A percentile compares a stretch with the other conserved stretches of the same genome.
Evolutionary conservation across 64 coral and sea anemone genomes (phyloP).

Genomic region (Porites australiensis): DNA sequence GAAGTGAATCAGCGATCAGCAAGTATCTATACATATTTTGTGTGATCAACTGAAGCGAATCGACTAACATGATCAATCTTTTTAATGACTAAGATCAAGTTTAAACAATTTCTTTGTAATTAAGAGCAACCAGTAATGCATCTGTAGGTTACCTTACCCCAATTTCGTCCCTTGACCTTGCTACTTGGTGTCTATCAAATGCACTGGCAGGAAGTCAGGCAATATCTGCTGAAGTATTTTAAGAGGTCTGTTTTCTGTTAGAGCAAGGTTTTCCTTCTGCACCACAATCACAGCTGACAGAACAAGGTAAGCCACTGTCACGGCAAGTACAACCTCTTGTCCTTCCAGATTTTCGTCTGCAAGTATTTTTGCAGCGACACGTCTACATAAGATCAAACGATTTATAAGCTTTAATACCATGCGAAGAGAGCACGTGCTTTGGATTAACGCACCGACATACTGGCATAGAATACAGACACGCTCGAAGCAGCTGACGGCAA

Average conservation of each 20-base stretch:
- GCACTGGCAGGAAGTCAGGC: neutral
- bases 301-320: slow-evolving; percentile 7
- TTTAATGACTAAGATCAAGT: too few species aligned
- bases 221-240: neutral
- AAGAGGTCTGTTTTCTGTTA: neutral
- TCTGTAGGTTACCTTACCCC: neutral
- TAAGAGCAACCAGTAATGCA: too few species aligned
- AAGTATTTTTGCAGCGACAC: slow-evolving; percentile 1
- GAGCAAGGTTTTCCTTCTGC: neutral
- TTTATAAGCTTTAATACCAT: too few species aligned
- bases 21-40: too few species aligned
- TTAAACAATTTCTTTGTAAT: too few species aligned
- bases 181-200: neutral
- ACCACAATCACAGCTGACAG: slow-evolving; percentile 15
- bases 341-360: slow-evolving; percentile 10
- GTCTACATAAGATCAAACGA: neutral
- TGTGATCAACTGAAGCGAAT: too few species aligned
- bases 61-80: too few species aligned
- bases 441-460: too few species aligned
- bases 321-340: slow-evolving; percentile 28
- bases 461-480: too few species aligned
- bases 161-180: neutral
- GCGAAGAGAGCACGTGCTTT: too few species aligned
- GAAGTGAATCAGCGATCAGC: too few species aligned
- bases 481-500: too few species aligned